Conservation (phyloP, 2,888 invertebrate genomes). For the Meiosimyza platycephala region DNA sequence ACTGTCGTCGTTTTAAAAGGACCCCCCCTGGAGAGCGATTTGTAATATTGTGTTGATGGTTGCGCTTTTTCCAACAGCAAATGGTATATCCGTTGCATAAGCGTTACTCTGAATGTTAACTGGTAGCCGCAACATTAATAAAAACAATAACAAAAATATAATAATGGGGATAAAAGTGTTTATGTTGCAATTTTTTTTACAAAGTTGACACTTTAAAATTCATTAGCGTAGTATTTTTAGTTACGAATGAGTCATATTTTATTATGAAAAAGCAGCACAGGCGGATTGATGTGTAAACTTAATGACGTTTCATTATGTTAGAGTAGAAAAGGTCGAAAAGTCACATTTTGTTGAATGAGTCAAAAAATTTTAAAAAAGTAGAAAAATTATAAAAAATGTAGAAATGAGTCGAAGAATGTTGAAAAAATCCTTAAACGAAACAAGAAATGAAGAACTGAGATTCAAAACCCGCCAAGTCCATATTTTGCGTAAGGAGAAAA, state of each 20-base stretch:
- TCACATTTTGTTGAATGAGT: neutral
- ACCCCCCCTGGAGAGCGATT: constrained; percentile 60
- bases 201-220: constrained; percentile 36
- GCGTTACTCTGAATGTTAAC: no score
- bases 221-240: neutral
- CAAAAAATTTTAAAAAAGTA: neutral
- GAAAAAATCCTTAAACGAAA: no score
- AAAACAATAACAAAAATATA: neutral
- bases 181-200: constrained; percentile 37
- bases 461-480: no score
- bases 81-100: neutral
- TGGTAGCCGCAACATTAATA: neutral
- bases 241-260: no score
- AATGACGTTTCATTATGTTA: no score
- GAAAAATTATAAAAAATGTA: no score
- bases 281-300: no score
- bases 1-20: neutral
- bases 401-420: no score
- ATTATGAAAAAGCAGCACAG: no score
- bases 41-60: constrained; percentile 56
- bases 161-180: constrained; percentile 30
- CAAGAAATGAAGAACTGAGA: no score
- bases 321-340: neutral
- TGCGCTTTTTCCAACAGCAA: constrained; percentile 54
- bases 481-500: no score